Percentiles rank a stretch among this genome's conserved stretches.
Evolutionary conservation across 2,797 vertebrate genomes (phyloP).

Genomic region (Naso thynnoides): DNA sequence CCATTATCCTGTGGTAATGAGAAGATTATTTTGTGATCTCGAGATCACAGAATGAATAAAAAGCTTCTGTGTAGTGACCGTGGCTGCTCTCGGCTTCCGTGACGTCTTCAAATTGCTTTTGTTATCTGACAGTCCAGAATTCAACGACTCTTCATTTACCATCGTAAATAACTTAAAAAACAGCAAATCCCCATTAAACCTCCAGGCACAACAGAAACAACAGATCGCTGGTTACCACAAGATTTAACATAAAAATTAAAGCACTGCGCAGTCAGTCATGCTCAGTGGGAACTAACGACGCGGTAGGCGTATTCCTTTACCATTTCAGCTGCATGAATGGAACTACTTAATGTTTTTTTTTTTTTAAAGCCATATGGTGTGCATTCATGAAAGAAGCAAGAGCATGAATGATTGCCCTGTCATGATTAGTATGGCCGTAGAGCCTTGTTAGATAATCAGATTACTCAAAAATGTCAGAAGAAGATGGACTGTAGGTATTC

Average conservation of each 20-base stretch:
- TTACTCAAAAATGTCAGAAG: slow-evolving; percentile 35
- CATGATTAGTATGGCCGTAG: slow-evolving; percentile 33
- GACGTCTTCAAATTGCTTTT: no score
- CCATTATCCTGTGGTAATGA: no score
- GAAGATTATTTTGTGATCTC: no score
- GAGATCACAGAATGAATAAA: no score
- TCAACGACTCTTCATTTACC: no score
- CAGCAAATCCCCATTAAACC: neutral
- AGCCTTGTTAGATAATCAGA: slow-evolving; percentile 40
- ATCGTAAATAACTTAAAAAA: neutral
- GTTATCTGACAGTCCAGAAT: no score
- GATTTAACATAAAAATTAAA: slow-evolving; percentile 17
- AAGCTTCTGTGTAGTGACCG: no score
- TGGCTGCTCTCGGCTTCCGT: no score
- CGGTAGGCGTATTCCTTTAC: slow-evolving; percentile 37
- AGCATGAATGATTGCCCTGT: slow-evolving; percentile 2
- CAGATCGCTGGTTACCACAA: neutral
- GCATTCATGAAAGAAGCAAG: slow-evolving; percentile 28
- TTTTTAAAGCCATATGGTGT: slow-evolving; percentile 37
- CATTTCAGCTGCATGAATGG: slow-evolving; percentile 24
- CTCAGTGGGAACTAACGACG: slow-evolving; percentile 9
- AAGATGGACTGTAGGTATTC: slow-evolving; percentile 26
- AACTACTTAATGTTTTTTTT: slow-evolving; percentile 40
- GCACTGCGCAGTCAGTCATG: neutral
- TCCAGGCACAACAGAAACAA: no score